A percentile compares a stretch with the other conserved stretches of the same genome.
Conservation (phyloP, 2,113 vertebrate genomes). For the Cynopterus brachyotis region DNA sequence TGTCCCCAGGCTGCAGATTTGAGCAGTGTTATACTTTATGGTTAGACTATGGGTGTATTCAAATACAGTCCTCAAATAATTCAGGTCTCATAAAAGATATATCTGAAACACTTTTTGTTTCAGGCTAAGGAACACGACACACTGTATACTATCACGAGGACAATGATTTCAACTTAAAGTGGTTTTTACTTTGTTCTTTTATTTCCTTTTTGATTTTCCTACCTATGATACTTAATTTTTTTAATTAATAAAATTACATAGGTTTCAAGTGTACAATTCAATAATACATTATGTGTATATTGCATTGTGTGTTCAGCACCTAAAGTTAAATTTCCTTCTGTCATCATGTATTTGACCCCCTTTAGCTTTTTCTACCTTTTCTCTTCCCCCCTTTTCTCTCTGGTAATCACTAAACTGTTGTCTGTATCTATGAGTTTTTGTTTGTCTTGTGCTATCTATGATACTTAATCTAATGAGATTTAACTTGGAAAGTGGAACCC, state of each 20-base stretch:
- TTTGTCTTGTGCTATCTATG: not conserved
- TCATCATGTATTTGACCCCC: no score
- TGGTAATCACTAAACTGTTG: no score
- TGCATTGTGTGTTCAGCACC: no score
- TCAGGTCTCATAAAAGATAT: not conserved
- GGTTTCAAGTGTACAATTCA: no score
- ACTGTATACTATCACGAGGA: not conserved
- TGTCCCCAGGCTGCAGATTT: not conserved
- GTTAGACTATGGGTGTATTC: fast-evolving
- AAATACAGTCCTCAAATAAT: not conserved
- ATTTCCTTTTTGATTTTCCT: not conserved
- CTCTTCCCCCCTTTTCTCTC: no score
- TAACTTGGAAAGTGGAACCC: not conserved
- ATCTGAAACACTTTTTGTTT: not conserved
- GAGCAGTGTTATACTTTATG: not conserved
- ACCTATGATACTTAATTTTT: not conserved
- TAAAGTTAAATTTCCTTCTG: no score
- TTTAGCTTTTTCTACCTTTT: no score
- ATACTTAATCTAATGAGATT: not conserved
- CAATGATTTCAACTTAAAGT: not conserved
- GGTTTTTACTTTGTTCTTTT: not conserved
- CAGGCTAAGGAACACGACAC: not conserved
- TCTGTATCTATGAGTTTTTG: no score
- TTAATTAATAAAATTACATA: no score
- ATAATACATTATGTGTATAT: no score